Evolutionary conservation across 1,140 invertebrate genomes (phyloP).

Genomic region (Muscidifurax raptorellus): DNA sequence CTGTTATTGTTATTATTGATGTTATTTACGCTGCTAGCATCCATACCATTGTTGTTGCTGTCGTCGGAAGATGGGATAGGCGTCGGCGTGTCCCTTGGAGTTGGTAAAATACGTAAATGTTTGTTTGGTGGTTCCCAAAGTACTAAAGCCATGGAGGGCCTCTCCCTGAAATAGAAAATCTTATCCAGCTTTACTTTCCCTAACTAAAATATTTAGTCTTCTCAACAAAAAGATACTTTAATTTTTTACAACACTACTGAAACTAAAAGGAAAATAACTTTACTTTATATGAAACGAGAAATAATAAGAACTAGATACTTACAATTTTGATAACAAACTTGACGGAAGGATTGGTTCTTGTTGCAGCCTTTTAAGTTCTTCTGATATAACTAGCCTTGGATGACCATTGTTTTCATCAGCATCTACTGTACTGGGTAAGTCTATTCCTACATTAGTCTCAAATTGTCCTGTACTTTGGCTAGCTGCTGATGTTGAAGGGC

Average conservation of each 20-base stretch:
- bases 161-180: conserved; percentile 74
- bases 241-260: neutral
- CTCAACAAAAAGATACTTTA: no score
- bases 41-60: conserved; percentile 62
- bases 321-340: conserved; percentile 78
- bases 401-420: conserved; percentile 60
- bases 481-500: conserved; percentile 60
- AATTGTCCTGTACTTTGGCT: conserved; percentile 34
- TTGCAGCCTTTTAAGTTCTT: conserved; percentile 81
- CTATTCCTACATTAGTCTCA: conserved; percentile 58
- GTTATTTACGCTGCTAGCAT: conserved; percentile 39
- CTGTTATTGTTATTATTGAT: conserved; percentile 53
- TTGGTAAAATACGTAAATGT: conserved; percentile 70
- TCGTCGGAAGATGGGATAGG: conserved; percentile 55
- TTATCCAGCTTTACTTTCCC: conserved; percentile 57
- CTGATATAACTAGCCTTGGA: conserved; percentile 79
- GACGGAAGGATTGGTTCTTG: conserved; percentile 79
- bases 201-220: conserved; percentile 10
- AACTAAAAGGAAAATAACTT: neutral
- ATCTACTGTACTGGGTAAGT: conserved; percentile 53
- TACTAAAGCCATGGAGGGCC: conserved; percentile 85
- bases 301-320: conserved; percentile 53
- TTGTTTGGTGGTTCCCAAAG: conserved; percentile 84
- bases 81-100: conserved; percentile 55
- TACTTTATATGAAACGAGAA: neutral